Base-by-base conservation (phyloP, 2,113 vertebrate genomes). In the Pandion haliaetus region DNA sequence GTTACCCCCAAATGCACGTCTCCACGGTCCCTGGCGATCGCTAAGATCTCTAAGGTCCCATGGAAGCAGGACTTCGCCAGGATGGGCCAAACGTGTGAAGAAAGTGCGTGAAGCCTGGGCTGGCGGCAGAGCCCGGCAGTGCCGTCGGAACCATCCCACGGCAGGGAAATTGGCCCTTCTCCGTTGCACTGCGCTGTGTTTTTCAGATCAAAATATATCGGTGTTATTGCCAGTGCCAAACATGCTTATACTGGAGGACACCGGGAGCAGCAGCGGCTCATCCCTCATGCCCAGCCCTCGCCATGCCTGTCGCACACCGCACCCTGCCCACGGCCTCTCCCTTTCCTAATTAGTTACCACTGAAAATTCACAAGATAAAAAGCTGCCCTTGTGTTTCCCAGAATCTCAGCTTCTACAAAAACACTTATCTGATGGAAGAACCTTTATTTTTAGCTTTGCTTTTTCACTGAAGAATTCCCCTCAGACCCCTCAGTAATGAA, bases 381-480 rank as follows among this genome's bases (percentile, higher is more conserved):
- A 2, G 3, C 81, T 93, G 91, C 79, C 91, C 92, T 95, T 12
- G 3, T 34, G 65, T 57, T 87, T 90, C 83, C 69, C 79, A 95
- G 86, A 54, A 29, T 55, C 89, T 79, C 19, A 47, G 70, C 74
- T 67, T 71, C 91, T 86, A 86, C 76, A 86, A 34, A 59, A 85
- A 84, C 12, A 44, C 62, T 73, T 73, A 31, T 16, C 70, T 57
- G 31, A 74, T 65, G 36, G 80, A 87, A 72, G 94, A 24, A 10
- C 59, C 69, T 90, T 85, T 95, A 95, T 96, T 97, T 94, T 96
- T 85, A 86, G 92, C 80, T 95, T 93, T 86, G 58, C 80, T 88
- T 93, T 90, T 88, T 76, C 77, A 40, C 95, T 95, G 93, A 93
- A 79, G 92, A 92, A 96, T 97, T 97, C 95, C 96, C 97, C 93